A percentile compares a stretch with the other conserved stretches of the same genome.
Evolutionary conservation across 2,797 vertebrate species (phyloP).

Genomic region (Enteromius unitaeniatus): DNA sequence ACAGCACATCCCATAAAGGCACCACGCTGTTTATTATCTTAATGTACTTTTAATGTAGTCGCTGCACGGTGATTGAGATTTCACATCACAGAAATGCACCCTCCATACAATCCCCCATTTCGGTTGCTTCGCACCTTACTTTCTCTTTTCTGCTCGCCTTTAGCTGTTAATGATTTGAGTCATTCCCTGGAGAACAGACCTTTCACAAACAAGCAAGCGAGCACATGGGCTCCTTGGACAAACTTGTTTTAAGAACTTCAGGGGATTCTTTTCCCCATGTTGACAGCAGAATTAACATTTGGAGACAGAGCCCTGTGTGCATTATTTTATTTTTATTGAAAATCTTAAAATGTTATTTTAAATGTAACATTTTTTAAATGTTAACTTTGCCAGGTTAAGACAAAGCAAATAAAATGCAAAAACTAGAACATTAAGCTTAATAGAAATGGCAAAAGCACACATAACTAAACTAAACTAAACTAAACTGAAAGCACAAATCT

Average conservation of each 20-base stretch:
- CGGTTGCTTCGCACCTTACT: neutral
- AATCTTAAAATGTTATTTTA: no score
- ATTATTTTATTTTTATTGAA: neutral
- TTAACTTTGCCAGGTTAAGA: neutral
- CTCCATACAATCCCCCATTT: constrained; percentile 10
- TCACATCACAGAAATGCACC: constrained; percentile 11
- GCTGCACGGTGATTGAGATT: constrained; percentile 24
- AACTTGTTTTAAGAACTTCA: constrained; percentile 26
- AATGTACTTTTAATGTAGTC: constrained; percentile 50
- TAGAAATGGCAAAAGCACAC: neutral
- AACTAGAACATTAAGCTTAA: neutral
- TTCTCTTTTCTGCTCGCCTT: constrained; percentile 17
- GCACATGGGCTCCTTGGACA: neutral
- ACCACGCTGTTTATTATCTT: constrained; percentile 22
- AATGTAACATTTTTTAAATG: neutral
- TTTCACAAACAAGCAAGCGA: constrained; percentile 36
- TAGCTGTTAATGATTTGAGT: constrained; percentile 23
- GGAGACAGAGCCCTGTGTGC: neutral
- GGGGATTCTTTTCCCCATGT: neutral
- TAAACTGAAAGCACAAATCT: neutral
- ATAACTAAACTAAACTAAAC: neutral
- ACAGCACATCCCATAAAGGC: constrained; percentile 28
- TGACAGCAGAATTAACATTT: neutral
- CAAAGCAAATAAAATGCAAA: neutral
- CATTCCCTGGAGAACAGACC: constrained; percentile 12